A percentile compares a stretch with the other conserved stretches of the same genome.
phyloP scores from a whole-genome alignment of 2,797 vertebrate species.

The Myotis pilosus region DNA sequence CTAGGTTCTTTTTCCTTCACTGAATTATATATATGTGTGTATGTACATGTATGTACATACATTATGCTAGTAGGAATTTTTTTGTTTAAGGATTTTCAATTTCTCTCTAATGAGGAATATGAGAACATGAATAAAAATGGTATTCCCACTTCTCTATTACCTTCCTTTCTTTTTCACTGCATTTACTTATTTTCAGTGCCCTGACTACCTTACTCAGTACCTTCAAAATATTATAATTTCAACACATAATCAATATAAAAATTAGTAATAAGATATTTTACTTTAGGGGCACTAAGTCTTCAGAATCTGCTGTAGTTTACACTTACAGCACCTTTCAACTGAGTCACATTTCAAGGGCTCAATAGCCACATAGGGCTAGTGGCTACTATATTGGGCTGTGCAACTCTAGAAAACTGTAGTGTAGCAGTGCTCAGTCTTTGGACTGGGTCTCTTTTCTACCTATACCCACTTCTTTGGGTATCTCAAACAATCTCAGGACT shows the following conservation, averaged over 20 bases:
- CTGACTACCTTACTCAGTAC: neutral
- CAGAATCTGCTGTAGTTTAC: neutral
- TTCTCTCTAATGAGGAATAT: neutral
- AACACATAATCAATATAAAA: neutral
- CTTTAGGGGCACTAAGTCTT: neutral
- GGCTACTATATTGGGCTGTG: neutral
- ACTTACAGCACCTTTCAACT: neutral
- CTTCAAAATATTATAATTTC: neutral
- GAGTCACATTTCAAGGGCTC: neutral
- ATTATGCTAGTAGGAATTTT: neutral
- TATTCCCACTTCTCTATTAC: neutral
- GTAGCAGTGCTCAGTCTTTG: neutral
- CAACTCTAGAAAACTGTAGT: neutral
- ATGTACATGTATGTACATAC: neutral
- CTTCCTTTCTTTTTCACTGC: constrained; percentile 18
- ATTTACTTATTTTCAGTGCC: constrained; percentile 15
- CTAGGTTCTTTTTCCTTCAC: neutral
- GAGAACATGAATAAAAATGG: neutral
- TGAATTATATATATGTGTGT: neutral
- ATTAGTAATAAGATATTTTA: neutral
- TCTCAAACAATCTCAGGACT: neutral
- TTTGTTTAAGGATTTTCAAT: neutral
- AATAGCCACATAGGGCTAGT: neutral
- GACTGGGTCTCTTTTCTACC: neutral
- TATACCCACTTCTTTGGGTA: neutral